Evolutionary conservation across 2,797 vertebrate genomes (phyloP), one percentile per base, ranked within the genome.

Genomic region (Hephaestus fuliginosus): DNA sequence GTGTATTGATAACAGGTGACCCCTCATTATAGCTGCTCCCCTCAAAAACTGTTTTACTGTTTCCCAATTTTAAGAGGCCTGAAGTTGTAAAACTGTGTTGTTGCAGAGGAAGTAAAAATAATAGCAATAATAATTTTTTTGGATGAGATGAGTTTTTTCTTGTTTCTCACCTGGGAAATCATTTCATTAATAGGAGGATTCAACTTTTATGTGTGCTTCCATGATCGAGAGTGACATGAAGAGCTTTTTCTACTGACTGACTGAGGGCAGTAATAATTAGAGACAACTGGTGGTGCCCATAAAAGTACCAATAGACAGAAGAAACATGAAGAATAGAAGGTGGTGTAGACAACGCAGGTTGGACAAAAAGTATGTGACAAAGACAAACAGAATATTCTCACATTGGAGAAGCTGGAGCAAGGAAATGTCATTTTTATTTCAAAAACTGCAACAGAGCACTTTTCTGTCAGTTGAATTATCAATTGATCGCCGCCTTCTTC

Each of bases 161-260:
- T 22, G 22, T 39, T 70, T 69, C 48, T 48, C 13, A 46, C 39
- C 2, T 3, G 25, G 2, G 25, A 18, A 46, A 66, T 70, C 2
- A 51, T 33, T 5, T 18, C 5, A 51, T 44, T 5, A 52, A 28
- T 17, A 2, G 28, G 18, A 20, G 14, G 10, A 39, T 39, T 75
- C 0, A 25, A 17, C 46, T 61, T 10, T 25, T 25, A 1, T 25
- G 25, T 25, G 25, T 25, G 25, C 17, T 9, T 18, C 30, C 33
- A 36, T 36, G 33, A 36, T 36, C 3, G 33, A 43, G 4, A 12
- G 18, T 17, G 11, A 14, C 33, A 33, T 51, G 18, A 33, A 36
- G 28, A 30, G 28, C 43, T 36, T 25, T 65, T 62, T 73, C 25
- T 74, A 41, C 73, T 4, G 15, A 65, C 58, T 62, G 25, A 11